Percentiles rank a stretch among this genome's conserved stretches.
phyloP scores from a whole-genome alignment of 2,797 vertebrate species.

The Centropyge bicolor region DNA sequence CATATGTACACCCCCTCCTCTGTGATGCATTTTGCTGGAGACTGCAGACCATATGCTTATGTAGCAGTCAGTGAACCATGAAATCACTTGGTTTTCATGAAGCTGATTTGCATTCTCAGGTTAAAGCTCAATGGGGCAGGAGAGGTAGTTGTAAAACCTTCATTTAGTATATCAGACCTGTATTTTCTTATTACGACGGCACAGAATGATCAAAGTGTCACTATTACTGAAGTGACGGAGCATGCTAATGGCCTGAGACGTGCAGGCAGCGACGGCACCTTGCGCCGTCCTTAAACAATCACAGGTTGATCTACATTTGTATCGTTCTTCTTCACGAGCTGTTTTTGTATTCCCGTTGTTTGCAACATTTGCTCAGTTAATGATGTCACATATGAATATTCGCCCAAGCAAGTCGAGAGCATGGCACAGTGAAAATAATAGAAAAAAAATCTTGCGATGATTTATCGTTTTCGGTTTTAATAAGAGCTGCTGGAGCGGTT shows the following conservation, averaged over 20 bases:
- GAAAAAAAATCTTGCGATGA: neutral
- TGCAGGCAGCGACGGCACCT: constrained; percentile 12
- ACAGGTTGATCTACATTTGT: constrained; percentile 52
- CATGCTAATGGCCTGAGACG: constrained; percentile 48
- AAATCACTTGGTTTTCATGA: constrained; percentile 80
- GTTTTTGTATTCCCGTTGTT: constrained; percentile 40
- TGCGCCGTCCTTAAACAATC: constrained; percentile 24
- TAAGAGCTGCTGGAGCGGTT: constrained; percentile 1
- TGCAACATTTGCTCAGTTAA: constrained; percentile 50
- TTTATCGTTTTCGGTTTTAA: constrained; percentile 26
- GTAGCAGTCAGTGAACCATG: constrained; percentile 68
- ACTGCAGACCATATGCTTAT: constrained; percentile 67
- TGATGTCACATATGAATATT: constrained; percentile 49
- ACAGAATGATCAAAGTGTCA: constrained; percentile 61
- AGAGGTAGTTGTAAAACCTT: constrained; percentile 74
- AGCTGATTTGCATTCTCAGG: constrained; percentile 76
- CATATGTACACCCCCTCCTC: constrained; percentile 26
- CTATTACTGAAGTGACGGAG: constrained; percentile 37
- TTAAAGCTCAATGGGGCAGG: constrained; percentile 79
- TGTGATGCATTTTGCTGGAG: constrained; percentile 55
- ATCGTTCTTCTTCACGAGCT: constrained; percentile 41
- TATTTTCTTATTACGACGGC: constrained; percentile 66
- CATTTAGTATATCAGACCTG: constrained; percentile 67
- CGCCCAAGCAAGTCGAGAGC: constrained; percentile 35
- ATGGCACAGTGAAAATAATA: neutral